Conservation (phyloP, 1,140 invertebrate species). For the Drosophila triauraria region DNA sequence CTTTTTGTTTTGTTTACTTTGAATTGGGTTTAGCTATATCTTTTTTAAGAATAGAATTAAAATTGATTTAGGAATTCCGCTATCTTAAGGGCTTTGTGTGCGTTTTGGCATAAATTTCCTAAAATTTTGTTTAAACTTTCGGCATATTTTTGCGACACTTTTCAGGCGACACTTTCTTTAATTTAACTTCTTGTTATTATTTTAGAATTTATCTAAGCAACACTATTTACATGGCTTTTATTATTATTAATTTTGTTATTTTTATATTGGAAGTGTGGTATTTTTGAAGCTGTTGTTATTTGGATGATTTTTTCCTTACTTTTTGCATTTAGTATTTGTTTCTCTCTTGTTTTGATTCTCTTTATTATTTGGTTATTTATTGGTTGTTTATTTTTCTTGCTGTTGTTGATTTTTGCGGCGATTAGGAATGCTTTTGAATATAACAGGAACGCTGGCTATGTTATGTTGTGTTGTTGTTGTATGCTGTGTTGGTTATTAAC, state of each 20-base stretch:
- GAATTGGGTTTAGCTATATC: conserved; percentile 38
- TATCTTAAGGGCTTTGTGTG: conserved; percentile 44
- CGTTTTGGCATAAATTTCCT: conserved; percentile 50
- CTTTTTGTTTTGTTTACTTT: conserved; percentile 20
- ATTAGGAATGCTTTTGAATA: conserved; percentile 81
- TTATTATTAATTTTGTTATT: conserved; percentile 21
- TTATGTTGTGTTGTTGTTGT: conserved; percentile 44
- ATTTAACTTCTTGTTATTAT: conserved; percentile 37
- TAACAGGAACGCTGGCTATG: conserved; percentile 74
- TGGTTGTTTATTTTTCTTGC: conserved; percentile 34
- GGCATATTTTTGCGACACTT: conserved; percentile 38
- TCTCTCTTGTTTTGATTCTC: conserved; percentile 25
- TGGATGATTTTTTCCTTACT: conserved; percentile 27
- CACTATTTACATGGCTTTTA: conserved; percentile 46
- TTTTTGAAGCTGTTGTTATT: conserved; percentile 46
- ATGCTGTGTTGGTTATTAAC: conserved; percentile 40
- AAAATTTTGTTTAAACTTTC: conserved; percentile 46
- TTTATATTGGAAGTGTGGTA: conserved; percentile 16
- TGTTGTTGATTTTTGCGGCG: conserved; percentile 43
- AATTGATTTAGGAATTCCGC: conserved; percentile 77
- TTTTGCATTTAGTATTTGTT: conserved; percentile 35
- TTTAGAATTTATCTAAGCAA: conserved; percentile 66
- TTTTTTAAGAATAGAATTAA: conserved; percentile 35
- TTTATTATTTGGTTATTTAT: conserved; percentile 26
- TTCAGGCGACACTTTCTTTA: conserved; percentile 32